Percentiles rank a stretch among this genome's conserved stretches.
These are phyloP conservation scores for Philotrypesis tridentata DNA, from an alignment of 1,140 invertebrate genomes.

Conservation along the genomic window DNA sequence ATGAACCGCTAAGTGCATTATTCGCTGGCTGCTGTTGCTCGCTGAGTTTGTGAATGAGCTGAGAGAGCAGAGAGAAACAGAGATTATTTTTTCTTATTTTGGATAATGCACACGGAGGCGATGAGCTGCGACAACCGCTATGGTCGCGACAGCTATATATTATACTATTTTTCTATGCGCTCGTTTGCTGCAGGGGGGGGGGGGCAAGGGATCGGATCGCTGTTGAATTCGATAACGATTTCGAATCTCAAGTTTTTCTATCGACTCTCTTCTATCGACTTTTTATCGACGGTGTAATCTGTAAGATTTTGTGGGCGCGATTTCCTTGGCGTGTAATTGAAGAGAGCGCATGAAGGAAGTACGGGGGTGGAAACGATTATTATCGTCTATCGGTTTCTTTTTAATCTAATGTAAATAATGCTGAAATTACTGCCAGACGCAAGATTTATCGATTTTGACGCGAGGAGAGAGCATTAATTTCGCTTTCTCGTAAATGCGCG, in stretches of 20 bases:
- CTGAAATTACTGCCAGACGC: not conserved
- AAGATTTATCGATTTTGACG: not conserved
- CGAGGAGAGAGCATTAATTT: not conserved
- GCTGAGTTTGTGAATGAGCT: constrained; percentile 16
- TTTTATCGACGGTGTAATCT: not conserved
- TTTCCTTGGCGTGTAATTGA: not conserved
- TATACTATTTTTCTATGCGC: too few species aligned
- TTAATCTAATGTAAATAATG: not conserved
- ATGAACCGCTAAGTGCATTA: constrained; percentile 61
- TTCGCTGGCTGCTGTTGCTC: not conserved
- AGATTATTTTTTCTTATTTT: not conserved
- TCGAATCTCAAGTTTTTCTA: not conserved
- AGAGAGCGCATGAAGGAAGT: not conserved
- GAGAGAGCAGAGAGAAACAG: too few species aligned
- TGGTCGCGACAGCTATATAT: too few species aligned
- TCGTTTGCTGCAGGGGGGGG: too few species aligned
- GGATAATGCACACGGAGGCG: not conserved
- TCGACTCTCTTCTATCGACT: too few species aligned
- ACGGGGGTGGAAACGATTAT: too few species aligned
- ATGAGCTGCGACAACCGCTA: not conserved
- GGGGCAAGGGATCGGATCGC: too few species aligned
- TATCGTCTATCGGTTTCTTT: not conserved
- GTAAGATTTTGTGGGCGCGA: too few species aligned
- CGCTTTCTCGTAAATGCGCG: not conserved
- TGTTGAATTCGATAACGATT: too few species aligned